Evolutionary conservation across 2,888 invertebrate genomes (phyloP).

Genomic region (Labia minor): DNA sequence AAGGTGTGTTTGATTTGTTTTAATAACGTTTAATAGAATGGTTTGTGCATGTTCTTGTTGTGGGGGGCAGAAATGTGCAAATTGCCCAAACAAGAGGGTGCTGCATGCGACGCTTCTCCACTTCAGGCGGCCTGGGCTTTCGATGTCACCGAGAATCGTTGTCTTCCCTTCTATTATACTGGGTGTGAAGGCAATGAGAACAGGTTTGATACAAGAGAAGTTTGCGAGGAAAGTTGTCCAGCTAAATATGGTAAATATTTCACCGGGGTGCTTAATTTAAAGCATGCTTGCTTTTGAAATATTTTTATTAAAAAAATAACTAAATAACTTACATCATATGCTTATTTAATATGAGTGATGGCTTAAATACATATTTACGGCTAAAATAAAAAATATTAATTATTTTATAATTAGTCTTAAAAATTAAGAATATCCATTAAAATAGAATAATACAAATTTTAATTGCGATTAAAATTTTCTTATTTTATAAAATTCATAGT

Average conservation of each 20-base stretch:
- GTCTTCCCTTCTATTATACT: conserved; percentile 85
- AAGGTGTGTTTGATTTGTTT: conserved; percentile 14
- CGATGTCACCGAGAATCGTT: conserved; percentile 68
- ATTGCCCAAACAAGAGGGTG: conserved; percentile 52
- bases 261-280: background rate
- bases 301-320: too few relatives aligned
- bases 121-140: conserved; percentile 73
- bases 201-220: conserved; percentile 61
- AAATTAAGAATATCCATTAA: too few relatives aligned
- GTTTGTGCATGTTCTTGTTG: conserved; percentile 17
- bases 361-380: too few relatives aligned
- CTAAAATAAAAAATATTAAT: too few relatives aligned
- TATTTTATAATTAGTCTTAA: too few relatives aligned
- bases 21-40: too few relatives aligned
- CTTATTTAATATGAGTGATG: too few relatives aligned
- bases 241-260: conserved; percentile 59
- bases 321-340: too few relatives aligned
- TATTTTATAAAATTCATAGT: too few relatives aligned
- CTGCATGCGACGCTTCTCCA: conserved; percentile 41
- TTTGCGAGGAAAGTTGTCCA: conserved; percentile 69
- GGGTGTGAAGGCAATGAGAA: conserved; percentile 87
- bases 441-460: too few relatives aligned
- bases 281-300: too few relatives aligned
- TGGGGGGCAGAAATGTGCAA: conserved; percentile 8
- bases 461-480: too few relatives aligned